phyloP scores from a whole-genome alignment of 2,888 invertebrate species.

The Germaria angustata region DNA sequence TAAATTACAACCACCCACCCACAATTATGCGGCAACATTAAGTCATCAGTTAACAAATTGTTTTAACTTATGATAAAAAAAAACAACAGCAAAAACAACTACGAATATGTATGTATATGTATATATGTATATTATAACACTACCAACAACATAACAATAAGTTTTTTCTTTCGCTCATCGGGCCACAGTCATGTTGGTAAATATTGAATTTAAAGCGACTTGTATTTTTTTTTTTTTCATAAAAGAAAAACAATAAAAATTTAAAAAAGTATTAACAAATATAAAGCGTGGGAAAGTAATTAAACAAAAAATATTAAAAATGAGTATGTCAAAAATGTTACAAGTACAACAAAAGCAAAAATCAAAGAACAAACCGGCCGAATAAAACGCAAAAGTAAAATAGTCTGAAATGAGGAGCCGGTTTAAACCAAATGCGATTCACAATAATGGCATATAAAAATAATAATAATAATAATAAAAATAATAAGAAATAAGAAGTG shows the following conservation, averaged over 20 bases:
- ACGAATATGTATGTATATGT: too few species aligned
- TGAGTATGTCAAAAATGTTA: conserved; percentile 37
- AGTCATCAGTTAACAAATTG: conserved; percentile 36
- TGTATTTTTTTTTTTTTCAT: conserved; percentile 20
- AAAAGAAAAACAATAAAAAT: neutral
- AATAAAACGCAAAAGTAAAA: neutral
- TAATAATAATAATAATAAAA: neutral
- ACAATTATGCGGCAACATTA: conserved; percentile 46
- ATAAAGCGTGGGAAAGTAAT: conserved; percentile 62
- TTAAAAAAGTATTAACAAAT: neutral
- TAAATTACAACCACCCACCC: conserved; percentile 39
- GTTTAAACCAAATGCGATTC: neutral
- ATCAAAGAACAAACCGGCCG: neutral
- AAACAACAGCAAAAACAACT: conserved; percentile 30
- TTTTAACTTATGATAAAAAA: conserved; percentile 42
- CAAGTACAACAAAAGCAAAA: neutral
- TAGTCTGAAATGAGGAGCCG: conserved; percentile 21
- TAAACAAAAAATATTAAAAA: conserved; percentile 22
- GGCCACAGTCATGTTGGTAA: conserved; percentile 44
- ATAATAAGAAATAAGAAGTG: conserved; percentile 31
- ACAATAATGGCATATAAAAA: neutral
- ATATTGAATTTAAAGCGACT: conserved; percentile 53
- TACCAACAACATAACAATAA: too few species aligned
- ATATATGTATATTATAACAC: too few species aligned
- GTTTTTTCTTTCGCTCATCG: neutral